phyloP scores from a whole-genome alignment of 2,888 invertebrate genomes.

The Silvanus unidentatus region DNA sequence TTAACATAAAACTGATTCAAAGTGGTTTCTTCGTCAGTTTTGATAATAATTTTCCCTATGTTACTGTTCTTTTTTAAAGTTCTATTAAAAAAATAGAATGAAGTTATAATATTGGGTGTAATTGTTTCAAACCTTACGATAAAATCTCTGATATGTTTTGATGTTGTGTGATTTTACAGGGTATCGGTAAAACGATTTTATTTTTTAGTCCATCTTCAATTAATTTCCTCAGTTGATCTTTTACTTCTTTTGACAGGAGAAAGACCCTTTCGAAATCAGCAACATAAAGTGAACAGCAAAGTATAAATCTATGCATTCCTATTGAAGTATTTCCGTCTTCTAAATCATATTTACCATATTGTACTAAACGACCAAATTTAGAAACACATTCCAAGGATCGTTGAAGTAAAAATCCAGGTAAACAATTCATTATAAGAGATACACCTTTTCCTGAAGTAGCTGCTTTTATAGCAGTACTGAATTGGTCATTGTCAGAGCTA shows the following conservation, averaged over 20 bases:
- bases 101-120: background rate
- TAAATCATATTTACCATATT: slow-evolving; percentile 80
- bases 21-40: slow-evolving; percentile 32
- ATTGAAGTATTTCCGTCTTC: slow-evolving; percentile 57
- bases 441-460: slow-evolving; percentile 84
- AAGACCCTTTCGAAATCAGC: slow-evolving; percentile 68
- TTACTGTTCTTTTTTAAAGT: slow-evolving; percentile 30
- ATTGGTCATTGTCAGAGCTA: slow-evolving; percentile 56
- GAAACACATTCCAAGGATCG: slow-evolving; percentile 60
- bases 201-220: slow-evolving; percentile 58
- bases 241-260: slow-evolving; percentile 49
- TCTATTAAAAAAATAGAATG: slow-evolving; percentile 21
- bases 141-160: slow-evolving; percentile 66
- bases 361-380: slow-evolving; percentile 64
- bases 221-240: slow-evolving; percentile 51
- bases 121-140: slow-evolving; percentile 40
- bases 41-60: slow-evolving; percentile 39
- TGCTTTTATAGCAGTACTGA: slow-evolving; percentile 75
- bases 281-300: too few species aligned
- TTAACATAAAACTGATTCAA: slow-evolving; percentile 38
- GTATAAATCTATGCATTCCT: slow-evolving; percentile 70
- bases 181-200: slow-evolving; percentile 64
- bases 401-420: slow-evolving; percentile 82
- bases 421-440: slow-evolving; percentile 83
- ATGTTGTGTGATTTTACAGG: slow-evolving; percentile 56